Conservation (phyloP, 2,797 vertebrate species). For the Platyrinchus mystaceus region DNA sequence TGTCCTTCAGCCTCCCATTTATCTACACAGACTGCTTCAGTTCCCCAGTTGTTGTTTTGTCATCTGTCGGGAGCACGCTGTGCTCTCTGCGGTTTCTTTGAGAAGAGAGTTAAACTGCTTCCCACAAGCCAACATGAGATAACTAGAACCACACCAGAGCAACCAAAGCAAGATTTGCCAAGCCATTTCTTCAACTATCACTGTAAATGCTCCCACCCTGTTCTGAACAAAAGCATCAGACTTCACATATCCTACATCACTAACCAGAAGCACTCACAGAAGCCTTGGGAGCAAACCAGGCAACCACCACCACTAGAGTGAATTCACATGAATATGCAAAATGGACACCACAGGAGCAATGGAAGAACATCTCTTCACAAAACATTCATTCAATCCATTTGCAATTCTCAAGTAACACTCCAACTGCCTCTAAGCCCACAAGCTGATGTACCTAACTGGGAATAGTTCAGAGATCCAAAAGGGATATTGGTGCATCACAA, state of each 20-base stretch:
- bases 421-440: background rate
- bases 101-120: background rate
- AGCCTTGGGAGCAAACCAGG: background rate
- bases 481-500: background rate
- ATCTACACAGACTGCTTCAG: background rate
- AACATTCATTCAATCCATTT: background rate
- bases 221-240: background rate
- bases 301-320: background rate
- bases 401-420: background rate
- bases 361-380: background rate
- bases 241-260: background rate
- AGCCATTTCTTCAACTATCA: background rate
- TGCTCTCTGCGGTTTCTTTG: background rate
- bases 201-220: background rate
- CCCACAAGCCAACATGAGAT: constrained; percentile 31
- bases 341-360: background rate
- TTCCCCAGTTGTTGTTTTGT: background rate
- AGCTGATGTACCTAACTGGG: background rate
- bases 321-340: background rate
- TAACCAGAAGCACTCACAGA: background rate
- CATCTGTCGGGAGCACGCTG: background rate
- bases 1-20: background rate
- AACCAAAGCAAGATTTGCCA: background rate
- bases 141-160: constrained; percentile 22
- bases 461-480: background rate